Conservation (phyloP, 2,113 vertebrate species). For the Paradoxurus hermaphroditus region DNA sequence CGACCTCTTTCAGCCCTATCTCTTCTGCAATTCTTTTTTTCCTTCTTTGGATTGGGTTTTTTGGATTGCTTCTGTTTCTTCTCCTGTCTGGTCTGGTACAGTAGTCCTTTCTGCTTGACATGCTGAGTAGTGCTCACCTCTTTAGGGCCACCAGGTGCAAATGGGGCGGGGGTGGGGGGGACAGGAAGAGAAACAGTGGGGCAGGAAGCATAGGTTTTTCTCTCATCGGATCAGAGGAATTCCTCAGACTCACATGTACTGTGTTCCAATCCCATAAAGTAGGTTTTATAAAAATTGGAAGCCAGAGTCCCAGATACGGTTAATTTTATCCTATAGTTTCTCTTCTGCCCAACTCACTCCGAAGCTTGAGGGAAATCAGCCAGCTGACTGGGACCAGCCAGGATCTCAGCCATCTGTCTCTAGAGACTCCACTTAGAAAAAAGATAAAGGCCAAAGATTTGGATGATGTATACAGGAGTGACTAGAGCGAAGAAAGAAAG, state of each 20-base stretch:
- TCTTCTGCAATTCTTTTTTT: not conserved
- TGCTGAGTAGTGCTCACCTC: not conserved
- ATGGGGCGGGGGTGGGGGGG: not conserved
- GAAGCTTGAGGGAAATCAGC: not conserved
- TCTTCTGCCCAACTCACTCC: not conserved
- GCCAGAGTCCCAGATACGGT: not conserved
- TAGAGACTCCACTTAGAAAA: not conserved
- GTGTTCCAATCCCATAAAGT: not conserved
- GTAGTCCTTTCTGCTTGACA: not conserved
- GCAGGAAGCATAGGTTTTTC: not conserved
- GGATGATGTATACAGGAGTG: not conserved
- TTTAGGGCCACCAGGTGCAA: not conserved
- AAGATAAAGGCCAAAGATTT: not conserved
- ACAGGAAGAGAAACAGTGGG: not conserved
- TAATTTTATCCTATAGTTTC: conserved; percentile 4
- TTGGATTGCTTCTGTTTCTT: not conserved
- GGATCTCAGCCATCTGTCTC: not conserved
- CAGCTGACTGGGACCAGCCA: not conserved
- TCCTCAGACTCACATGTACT: not conserved
- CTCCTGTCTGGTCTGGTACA: not conserved
- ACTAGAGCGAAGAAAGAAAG: not conserved
- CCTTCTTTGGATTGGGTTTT: not conserved
- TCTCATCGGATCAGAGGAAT: not conserved
- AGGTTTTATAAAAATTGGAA: not conserved
- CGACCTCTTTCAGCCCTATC: not conserved